Conservation (phyloP, 2,113 vertebrate species). For the Baryphthengus martii region DNA sequence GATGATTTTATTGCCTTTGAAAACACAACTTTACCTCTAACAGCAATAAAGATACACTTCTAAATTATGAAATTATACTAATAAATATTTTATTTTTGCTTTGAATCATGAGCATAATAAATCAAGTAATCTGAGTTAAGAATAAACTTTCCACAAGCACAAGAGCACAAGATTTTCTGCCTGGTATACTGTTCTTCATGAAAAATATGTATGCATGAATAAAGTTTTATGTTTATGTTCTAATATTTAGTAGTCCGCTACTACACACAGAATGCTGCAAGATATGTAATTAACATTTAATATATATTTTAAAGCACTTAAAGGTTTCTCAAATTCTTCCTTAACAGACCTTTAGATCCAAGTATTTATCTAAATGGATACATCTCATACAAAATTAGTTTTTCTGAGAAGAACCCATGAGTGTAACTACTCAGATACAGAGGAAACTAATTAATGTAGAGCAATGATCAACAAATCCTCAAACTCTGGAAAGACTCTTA, state of each 20-base stretch:
- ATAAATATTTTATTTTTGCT: background rate
- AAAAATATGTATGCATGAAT: background rate
- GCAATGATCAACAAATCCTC: background rate
- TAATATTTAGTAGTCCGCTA: conserved; percentile 13
- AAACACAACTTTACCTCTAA: background rate
- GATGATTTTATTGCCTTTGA: background rate
- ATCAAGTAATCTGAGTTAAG: background rate
- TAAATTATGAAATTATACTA: background rate
- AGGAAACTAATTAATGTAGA: background rate
- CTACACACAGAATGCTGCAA: background rate
- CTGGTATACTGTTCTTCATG: background rate
- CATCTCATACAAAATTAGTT: background rate
- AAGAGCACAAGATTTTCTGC: background rate
- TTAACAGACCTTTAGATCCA: background rate
- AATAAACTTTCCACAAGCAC: background rate
- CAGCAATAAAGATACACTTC: background rate
- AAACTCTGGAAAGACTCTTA: background rate
- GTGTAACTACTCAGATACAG: background rate
- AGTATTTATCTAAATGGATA: background rate
- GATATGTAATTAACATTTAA: background rate
- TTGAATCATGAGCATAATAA: background rate
- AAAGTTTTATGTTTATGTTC: background rate
- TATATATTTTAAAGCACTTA: conserved; percentile 6
- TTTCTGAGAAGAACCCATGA: background rate
- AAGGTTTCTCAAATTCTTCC: background rate